Percentiles rank a stretch among this genome's conserved stretches.
Conservation (phyloP, 2,113 vertebrate genomes). For the Platanista minor region DNA sequence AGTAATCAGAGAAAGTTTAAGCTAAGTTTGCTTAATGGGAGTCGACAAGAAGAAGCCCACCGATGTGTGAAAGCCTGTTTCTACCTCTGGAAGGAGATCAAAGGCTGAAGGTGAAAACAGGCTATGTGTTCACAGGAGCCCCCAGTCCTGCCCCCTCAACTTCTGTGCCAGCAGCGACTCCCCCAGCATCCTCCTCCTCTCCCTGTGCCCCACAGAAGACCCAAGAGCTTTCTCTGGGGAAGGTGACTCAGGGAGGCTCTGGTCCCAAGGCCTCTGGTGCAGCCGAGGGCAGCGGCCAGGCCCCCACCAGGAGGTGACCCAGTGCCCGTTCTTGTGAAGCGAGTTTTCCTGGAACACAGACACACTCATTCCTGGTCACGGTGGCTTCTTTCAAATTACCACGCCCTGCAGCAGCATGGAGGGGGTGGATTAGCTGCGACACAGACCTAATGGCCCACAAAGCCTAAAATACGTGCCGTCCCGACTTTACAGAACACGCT, state of each 20-base stretch:
- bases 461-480: too few relatives aligned
- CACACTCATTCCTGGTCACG: too few relatives aligned
- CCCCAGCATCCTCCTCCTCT: too few relatives aligned
- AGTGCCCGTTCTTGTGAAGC: background rate
- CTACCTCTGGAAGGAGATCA: background rate
- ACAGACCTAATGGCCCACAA: too few relatives aligned
- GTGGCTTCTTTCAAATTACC: too few relatives aligned
- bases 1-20: background rate
- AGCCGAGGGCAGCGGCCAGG: background rate
- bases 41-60: background rate
- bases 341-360: background rate
- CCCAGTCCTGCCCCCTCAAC: background rate
- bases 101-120: background rate
- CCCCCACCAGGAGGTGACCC: background rate
- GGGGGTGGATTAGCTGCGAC: too few relatives aligned
- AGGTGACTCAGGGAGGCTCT: too few relatives aligned
- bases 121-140: too few relatives aligned
- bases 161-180: accelerated
- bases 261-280: background rate
- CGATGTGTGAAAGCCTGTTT: accelerated
- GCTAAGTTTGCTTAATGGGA: background rate
- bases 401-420: accelerated
- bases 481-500: accelerated
- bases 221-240: background rate
- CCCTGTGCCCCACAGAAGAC: background rate